Base-by-base conservation (phyloP, 2,888 invertebrate genomes). In the Diplazon laetatorius region DNA sequence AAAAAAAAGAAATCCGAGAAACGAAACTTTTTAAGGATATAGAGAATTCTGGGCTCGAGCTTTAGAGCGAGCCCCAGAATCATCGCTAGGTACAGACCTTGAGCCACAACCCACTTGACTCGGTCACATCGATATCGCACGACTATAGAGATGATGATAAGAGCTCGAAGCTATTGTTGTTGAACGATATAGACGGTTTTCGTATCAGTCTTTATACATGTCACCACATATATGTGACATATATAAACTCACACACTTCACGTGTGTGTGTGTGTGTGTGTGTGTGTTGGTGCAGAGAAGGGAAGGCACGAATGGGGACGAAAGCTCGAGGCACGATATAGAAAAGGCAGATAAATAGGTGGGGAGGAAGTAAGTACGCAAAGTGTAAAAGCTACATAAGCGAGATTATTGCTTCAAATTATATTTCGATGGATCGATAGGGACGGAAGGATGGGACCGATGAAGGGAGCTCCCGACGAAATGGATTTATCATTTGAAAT, bases 131-230 rank as follows among this genome's bases (percentile, higher is more conserved):
- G 59, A 59, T 59, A 37, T 70, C 55, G 39, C 44, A 25, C 52
- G 20, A 52, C 52, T n/a, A 52, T 25, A 25, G 22, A 25, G 30
- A 48, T 30, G 48, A 30, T 30, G 25, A 60, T 74, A 30, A 74
- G 39, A 66, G 60, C 39, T 57, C 18, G 57, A 46, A 39, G 59
- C 66, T 66, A 60, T 74, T 68, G 66, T 66, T 74, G 66, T 42
- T 30, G 30, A 30, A 50, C 66, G 66, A n/a, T n/a, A n/a, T 74
- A 66, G 66, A 66, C 46, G 65, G 16, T 39, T 18, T 39, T 42
- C 39, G 57, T 57, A 73, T 39, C 48, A 35, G 57, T 39, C 22
- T 39, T 65, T 62, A 10, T 8, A 16, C 16, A 63, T 37, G 35
- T 14, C 8, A 46, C 4, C 30, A 10, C 46, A 30, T 46, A 48